These are phyloP conservation scores for Hemicentrotus pulcherrimus DNA, from an alignment of 35 echinoderm and acorn worm genomes.

Conservation along the genomic window DNA sequence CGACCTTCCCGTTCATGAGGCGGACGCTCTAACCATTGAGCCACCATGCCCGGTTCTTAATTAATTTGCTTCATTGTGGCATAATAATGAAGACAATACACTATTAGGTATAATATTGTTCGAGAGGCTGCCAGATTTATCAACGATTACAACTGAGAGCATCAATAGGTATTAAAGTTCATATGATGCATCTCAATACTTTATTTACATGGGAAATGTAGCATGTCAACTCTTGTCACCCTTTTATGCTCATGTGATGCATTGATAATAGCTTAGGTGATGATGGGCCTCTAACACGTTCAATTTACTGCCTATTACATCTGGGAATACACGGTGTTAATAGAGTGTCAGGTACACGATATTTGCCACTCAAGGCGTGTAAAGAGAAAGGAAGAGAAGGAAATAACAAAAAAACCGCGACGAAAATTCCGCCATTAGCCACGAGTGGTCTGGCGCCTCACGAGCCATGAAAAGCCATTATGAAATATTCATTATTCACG, in stretches of 20 bases:
- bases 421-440: constrained; percentile 7
- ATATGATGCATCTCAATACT: neutral
- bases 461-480: constrained; percentile 24
- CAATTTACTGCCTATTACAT: neutral
- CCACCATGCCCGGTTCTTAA: no score
- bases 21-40: no score
- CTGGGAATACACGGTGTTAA: neutral
- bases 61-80: no score
- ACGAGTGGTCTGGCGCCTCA: constrained; percentile 30
- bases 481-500: constrained; percentile 41
- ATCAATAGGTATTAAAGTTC: no score
- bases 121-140: no score
- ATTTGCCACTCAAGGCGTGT: neutral
- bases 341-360: neutral
- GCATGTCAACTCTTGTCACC: no score
- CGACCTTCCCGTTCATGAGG: no score
- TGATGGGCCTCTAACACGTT: neutral
- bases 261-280: neutral
- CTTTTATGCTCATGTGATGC: neutral
- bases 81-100: no score
- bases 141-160: no score
- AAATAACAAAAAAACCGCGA: neutral
- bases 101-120: no score
- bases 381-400: neutral
- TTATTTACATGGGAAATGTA: neutral